Evolutionary conservation across 2,113 vertebrate species (phyloP).

Genomic region (Rhinolophus ferrumequinum): DNA sequence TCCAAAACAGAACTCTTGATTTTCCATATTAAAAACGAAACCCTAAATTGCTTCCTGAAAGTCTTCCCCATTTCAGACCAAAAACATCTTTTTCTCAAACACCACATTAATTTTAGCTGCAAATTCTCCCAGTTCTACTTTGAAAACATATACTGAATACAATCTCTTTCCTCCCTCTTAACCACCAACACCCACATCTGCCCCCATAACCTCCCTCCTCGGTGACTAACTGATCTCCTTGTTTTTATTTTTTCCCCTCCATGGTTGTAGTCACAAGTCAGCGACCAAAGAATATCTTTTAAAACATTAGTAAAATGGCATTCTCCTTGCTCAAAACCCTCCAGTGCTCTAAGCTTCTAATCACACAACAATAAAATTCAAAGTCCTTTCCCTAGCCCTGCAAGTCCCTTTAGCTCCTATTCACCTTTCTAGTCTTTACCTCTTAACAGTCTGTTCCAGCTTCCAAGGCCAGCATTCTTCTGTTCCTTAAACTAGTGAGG

Average conservation of each 20-base stretch:
- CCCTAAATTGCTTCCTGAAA: background rate
- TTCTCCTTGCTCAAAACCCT: background rate
- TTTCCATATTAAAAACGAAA: conserved; percentile 22
- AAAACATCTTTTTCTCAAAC: conserved; percentile 10
- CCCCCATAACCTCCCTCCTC: background rate
- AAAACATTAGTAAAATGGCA: background rate
- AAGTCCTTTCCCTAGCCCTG: background rate
- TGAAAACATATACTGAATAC: background rate
- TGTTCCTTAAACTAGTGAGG: background rate
- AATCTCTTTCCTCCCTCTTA: background rate
- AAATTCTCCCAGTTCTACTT: conserved; percentile 2
- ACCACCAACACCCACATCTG: background rate
- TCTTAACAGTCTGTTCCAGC: background rate
- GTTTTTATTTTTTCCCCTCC: background rate
- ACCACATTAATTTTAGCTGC: background rate
- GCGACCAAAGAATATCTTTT: background rate
- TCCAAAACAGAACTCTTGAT: background rate
- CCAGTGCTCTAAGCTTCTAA: background rate
- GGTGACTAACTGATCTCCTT: background rate
- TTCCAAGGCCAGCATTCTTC: background rate
- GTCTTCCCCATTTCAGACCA: background rate
- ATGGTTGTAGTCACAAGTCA: background rate
- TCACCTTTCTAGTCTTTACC: background rate
- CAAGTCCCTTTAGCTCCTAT: background rate
- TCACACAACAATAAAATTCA: background rate